Percentiles rank a stretch among this genome's conserved stretches.
Evolutionary conservation across 2,888 invertebrate genomes (phyloP).

Genomic region (Ceramica pisi): DNA sequence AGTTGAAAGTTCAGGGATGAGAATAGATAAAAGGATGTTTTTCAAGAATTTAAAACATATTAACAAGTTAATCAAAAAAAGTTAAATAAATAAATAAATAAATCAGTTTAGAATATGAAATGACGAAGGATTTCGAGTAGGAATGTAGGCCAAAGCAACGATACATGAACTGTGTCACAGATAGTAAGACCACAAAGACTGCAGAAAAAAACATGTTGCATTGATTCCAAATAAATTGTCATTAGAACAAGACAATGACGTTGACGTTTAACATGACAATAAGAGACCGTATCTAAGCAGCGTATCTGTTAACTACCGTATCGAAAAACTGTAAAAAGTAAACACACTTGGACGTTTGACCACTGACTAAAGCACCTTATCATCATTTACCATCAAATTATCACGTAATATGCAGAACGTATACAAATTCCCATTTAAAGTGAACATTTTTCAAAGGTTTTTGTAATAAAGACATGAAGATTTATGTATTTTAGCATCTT

Average conservation of each 20-base stretch:
- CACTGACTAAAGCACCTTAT: conserved; percentile 34
- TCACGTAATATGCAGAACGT: conserved; percentile 51
- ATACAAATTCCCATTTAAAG: conserved; percentile 44
- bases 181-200: background rate
- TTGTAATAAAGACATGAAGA: conserved; percentile 59
- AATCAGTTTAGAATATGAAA: background rate
- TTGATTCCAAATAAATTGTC: background rate
- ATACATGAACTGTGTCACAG: background rate
- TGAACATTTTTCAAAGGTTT: conserved; percentile 56
- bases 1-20: conserved; percentile 40
- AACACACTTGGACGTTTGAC: conserved; percentile 8
- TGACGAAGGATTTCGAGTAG: background rate
- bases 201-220: too few relatives aligned
- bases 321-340: background rate
- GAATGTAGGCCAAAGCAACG: background rate
- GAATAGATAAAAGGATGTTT: conserved; percentile 12
- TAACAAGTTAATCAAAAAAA: background rate
- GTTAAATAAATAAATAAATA: too few relatives aligned
- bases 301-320: too few relatives aligned
- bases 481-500: conserved; percentile 56
- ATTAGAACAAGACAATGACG: background rate
- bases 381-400: conserved; percentile 42
- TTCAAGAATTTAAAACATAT: background rate
- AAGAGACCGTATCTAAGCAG: background rate
- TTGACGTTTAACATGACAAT: background rate